Evolutionary conservation across 2,797 vertebrate genomes (phyloP).

Genomic region (Lateolabrax maculatus): DNA sequence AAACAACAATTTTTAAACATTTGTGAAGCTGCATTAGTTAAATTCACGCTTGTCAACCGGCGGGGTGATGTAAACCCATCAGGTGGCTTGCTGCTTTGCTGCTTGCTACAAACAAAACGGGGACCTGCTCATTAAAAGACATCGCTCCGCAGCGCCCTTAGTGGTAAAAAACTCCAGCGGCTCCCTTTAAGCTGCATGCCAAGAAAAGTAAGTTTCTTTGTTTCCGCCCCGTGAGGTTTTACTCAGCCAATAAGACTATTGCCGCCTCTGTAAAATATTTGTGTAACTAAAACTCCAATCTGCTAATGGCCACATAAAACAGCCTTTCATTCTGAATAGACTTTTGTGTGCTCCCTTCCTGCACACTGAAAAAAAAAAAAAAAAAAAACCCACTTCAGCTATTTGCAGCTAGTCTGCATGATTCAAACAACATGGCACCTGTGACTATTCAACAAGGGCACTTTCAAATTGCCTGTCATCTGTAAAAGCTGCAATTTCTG

Average conservation of each 20-base stretch:
- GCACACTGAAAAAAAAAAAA: conserved; percentile 32
- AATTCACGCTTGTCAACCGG: too few species aligned
- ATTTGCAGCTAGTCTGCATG: conserved; percentile 43
- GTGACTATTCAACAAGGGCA: conserved; percentile 65
- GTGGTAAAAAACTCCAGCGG: not conserved
- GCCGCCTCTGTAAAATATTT: conserved; percentile 57
- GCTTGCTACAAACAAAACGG: not conserved
- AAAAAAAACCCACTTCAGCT: conserved; percentile 23
- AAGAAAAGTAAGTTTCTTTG: conserved; percentile 16
- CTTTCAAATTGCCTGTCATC: conserved; percentile 64
- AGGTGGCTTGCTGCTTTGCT: not conserved
- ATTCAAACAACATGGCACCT: conserved; percentile 71
- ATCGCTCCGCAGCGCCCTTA: not conserved
- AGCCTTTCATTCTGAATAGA: conserved; percentile 49
- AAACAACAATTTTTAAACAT: too few species aligned
- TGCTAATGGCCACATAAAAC: conserved; percentile 70
- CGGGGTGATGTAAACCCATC: not conserved
- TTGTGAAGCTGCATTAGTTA: too few species aligned
- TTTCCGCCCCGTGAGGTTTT: not conserved
- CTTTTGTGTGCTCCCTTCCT: conserved; percentile 39
- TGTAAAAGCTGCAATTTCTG: conserved; percentile 69
- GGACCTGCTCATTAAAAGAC: not conserved
- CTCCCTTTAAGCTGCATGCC: not conserved
- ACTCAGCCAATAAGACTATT: conserved; percentile 30
- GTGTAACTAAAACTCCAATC: conserved; percentile 68